Base-by-base conservation (phyloP, 1,140 invertebrate genomes). In the Rhagoletis zephyria region DNA sequence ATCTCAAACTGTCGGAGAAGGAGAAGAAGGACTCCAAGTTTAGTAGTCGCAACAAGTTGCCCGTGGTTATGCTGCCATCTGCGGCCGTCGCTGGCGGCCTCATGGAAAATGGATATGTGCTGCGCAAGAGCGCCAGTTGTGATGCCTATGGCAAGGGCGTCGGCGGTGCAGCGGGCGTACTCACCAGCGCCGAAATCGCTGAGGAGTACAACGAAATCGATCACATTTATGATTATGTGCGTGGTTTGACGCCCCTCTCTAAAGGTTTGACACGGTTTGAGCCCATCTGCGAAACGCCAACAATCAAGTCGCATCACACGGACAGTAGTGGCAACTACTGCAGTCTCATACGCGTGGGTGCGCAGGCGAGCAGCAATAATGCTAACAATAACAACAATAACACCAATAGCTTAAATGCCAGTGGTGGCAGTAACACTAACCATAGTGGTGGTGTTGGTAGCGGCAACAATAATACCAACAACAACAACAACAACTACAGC, bases 191-290 rank as follows among this genome's bases (percentile, higher is more conserved):
- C 5, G 93, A 94, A 14, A 95, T 95, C 87, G 95, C 95, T 10
- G 96, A 97, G 90, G 97, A 98, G 89, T 98, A 98, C 93, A 97
- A 98, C 90, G 98, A 99, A 93, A 98, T 98, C 89, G 98, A 99
- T 94, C 97, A 98, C 93, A 98, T 99, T 88, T 99, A 99, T 93
- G 97, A 98, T 91, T 99, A 98, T 92, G 97, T 99, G 0, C 94
- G 98, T 74, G 98, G 98, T 0, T 97, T 98, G 90, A 97, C 97
- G 14, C 97, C 97, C 0, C 94, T 98, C 56, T 97, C 97, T 0
- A 97, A 97, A 92, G 96, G 95, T 90, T 94, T 97, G 48, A 95
- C 96, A 88, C 95, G 91, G 4, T 93, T 93, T 56, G 93, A 94
- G 88, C 92, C 94, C 16, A 94, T 94, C 59, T 92, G 93, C 60